Conservation (phyloP, 2,888 invertebrate species). For the Pimpla rufipes region DNA sequence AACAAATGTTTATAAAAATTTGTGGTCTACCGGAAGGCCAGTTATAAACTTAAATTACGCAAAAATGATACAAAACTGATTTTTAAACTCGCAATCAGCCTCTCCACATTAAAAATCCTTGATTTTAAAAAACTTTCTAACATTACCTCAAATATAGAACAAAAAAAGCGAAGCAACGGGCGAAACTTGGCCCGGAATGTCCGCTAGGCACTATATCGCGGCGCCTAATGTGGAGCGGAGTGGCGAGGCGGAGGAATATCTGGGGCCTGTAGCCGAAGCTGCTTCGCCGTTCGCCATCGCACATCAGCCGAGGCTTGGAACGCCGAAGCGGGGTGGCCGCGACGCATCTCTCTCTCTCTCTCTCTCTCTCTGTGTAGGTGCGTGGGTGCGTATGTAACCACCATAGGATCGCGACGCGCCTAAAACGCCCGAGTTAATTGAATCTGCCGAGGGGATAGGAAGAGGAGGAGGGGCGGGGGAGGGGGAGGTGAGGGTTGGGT, state of each 20-base stretch:
- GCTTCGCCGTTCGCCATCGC: constrained; percentile 32
- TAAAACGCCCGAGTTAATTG: constrained; percentile 66
- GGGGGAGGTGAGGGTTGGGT: no score
- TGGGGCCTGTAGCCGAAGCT: constrained; percentile 12
- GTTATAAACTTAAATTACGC: no score
- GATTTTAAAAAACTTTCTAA: no score
- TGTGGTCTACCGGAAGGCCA: no score
- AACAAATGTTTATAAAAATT: no score
- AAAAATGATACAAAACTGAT: no score
- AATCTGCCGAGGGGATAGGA: constrained; percentile 41
- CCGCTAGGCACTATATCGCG: not conserved
- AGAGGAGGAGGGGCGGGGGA: no score
- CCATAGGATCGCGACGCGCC: constrained; percentile 44
- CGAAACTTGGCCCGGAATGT: not conserved
- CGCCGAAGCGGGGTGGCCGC: constrained; percentile 16
- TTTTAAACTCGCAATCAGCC: no score
- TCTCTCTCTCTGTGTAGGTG: constrained; percentile 17
- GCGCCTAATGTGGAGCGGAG: constrained; percentile 14
- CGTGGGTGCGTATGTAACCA: constrained; percentile 56
- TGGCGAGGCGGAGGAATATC: not conserved
- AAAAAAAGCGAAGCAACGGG: not conserved
- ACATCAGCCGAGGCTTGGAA: not conserved
- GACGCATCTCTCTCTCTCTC: not conserved
- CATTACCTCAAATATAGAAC: not conserved
- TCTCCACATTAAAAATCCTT: no score